Evolutionary conservation across 2,888 invertebrate genomes (phyloP).

Genomic region (Augiades crinisus): DNA sequence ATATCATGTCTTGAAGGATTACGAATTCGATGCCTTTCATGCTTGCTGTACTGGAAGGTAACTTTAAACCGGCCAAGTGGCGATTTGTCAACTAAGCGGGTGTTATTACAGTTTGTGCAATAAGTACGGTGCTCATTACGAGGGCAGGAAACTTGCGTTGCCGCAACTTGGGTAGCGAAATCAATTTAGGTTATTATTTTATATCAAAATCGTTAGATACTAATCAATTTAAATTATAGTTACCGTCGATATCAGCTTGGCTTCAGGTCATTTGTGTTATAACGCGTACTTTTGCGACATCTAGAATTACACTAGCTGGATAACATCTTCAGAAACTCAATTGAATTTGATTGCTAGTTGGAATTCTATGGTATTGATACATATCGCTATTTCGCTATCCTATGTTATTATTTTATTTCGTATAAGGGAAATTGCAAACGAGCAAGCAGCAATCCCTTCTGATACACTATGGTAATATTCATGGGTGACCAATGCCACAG

Average conservation of each 20-base stretch:
- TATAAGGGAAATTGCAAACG: no score
- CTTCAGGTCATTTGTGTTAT: neutral
- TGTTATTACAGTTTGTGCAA: slow-evolving; percentile 39
- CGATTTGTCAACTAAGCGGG: slow-evolving; percentile 48
- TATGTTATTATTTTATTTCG: no score
- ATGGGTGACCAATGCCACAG: no score
- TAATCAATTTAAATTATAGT: slow-evolving; percentile 11
- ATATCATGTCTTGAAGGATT: slow-evolving; percentile 17
- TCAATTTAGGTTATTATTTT: slow-evolving; percentile 22
- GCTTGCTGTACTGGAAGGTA: slow-evolving; percentile 34
- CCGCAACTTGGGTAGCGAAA: slow-evolving; percentile 11
- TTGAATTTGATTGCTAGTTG: neutral
- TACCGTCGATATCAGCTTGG: neutral
- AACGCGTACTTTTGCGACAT: neutral
- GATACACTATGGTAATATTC: no score
- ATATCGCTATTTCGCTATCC: neutral
- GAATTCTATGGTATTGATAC: neutral
- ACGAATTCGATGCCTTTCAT: slow-evolving; percentile 21
- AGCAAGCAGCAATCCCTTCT: no score
- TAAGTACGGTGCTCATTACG: slow-evolving; percentile 10
- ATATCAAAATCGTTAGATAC: slow-evolving; percentile 3
- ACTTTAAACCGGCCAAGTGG: slow-evolving; percentile 40
- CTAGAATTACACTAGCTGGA: neutral
- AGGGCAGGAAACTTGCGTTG: slow-evolving; percentile 23
- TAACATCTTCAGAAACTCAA: slow-evolving; percentile 1